Base-by-base conservation (phyloP, 2,797 vertebrate species). In the Poeciliopsis paucimaculata region DNA sequence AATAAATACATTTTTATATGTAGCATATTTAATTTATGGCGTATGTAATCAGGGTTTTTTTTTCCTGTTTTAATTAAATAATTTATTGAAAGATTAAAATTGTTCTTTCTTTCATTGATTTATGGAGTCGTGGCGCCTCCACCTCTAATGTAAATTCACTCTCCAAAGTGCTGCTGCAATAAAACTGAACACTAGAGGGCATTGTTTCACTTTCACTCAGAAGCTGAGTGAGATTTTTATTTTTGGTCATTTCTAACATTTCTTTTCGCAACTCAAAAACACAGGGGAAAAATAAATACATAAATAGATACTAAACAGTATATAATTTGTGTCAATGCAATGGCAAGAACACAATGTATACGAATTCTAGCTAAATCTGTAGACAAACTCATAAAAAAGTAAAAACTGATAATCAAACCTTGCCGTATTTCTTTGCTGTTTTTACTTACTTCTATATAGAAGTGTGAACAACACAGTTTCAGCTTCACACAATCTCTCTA, bases 131-230 rank as follows among this genome's bases (percentile, higher is more conserved):
- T 20, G 13, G 60, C 16, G 16, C 31, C 13, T 7, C 31, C 26
- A 2, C 47, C 16, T 49, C 47, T 13, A 72, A 23, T 55, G 34
- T 45, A 39, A 62, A 51, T 39, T 16, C n/a, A 1, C 28, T 47
- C 76, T 15, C 23, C 10, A 55, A 23, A 5, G 31, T 66, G 51
- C 34, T 66, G 43, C 43, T 28, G 12, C n/a, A 41, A 47, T 2
- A 0, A 1, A 12, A 4, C 11, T 12, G 11, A 68, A 79, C 86
- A 83, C 80, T 82, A 83, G 86, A 49, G 80, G 85, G 77, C 87
- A 87, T 68, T 86, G 79, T 86, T 82, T 79, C 0, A 46, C 46
- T 62, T 72, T 34, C 72, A 76, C 66, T 36, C 55, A 76, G 45
- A 73, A 13, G 75, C 31, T 76, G 11, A 6, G 31, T 68, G 8